A percentile compares a stretch with the other conserved stretches of the same genome.
Evolutionary conservation across 2,888 invertebrate genomes (phyloP).

Genomic region (Polylopha cassiicola): DNA sequence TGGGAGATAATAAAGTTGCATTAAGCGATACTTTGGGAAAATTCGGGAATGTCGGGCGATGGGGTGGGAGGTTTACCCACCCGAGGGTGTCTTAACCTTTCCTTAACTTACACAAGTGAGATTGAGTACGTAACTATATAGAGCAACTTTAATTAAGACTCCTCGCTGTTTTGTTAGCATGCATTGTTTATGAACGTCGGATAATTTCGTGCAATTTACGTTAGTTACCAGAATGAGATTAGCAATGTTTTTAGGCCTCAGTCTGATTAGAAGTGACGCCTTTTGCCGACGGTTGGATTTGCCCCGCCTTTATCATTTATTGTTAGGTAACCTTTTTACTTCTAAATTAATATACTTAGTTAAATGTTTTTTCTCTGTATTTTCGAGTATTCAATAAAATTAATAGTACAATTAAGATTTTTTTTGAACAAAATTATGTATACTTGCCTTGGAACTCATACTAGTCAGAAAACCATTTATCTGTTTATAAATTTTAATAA

Average conservation of each 20-base stretch:
- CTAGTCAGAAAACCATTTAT: too few species aligned
- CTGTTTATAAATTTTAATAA: too few species aligned
- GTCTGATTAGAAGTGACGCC: too few species aligned
- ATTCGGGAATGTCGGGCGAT: slow-evolving; percentile 57
- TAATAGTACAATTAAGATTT: too few species aligned
- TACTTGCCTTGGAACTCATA: too few species aligned
- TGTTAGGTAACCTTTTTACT: too few species aligned
- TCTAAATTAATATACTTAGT: too few species aligned
- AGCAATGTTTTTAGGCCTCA: slow-evolving; percentile 5
- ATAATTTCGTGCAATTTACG: slow-evolving; percentile 52
- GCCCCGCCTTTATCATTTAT: too few species aligned
- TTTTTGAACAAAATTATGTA: too few species aligned
- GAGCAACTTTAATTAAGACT: slow-evolving; percentile 71
- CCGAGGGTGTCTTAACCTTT: slow-evolving; percentile 60
- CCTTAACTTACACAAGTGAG: slow-evolving; percentile 71
- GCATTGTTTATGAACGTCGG: slow-evolving; percentile 66
- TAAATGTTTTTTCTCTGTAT: too few species aligned
- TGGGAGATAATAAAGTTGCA: slow-evolving; percentile 71
- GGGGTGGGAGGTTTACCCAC: slow-evolving; percentile 27
- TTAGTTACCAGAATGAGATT: slow-evolving; percentile 34
- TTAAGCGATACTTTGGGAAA: slow-evolving; percentile 71
- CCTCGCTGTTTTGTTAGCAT: slow-evolving; percentile 56
- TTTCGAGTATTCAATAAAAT: too few species aligned
- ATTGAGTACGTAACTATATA: slow-evolving; percentile 71
- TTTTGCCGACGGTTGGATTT: too few species aligned